Evolutionary conservation across 2,888 invertebrate genomes (phyloP), one percentile per base, ranked within the genome.

Genomic region (Acanthosepion pharaonis): DNA sequence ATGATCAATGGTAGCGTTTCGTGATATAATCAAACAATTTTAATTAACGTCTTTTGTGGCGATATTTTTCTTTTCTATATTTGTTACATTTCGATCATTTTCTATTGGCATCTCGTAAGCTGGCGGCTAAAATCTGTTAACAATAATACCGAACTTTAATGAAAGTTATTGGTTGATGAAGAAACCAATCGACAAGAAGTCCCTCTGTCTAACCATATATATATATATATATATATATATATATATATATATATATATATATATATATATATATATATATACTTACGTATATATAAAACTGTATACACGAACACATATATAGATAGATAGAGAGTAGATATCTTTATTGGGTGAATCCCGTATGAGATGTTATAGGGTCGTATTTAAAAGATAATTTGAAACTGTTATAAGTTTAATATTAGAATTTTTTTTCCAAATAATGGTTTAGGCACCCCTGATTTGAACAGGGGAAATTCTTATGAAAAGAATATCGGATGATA

Each of bases 111-210:
- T 33, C 78, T 78, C n/a, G 78, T 78, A 78, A 78, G 78, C 78
- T 78, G 78, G n/a, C n/a, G 78, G 78, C 78, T 78, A 78, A 78
- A 78, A 78, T 78, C 78, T 78, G 78, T 78, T 78, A n/a, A 78
- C 78, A 78, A 78, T 78, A 78, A 78, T 78, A 78, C 78, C 11
- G 78, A 28, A 78, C n/a, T n/a, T 78, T 78, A 78, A 78, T 78
- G 78, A 78, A 78, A 78, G 5, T 5, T 78, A 78, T 78, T 78
- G 78, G 8, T 78, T n/a, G 78, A 78, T n/a, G n/a, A 78, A 78
- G n/a, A 4, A 33, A 15, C 1, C 78, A 78, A n/a, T 78, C 33
- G 11, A 11, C 78, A 78, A 78, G 11, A n/a, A 15, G 8, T 78
- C 78, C 15, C n/a, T 33, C n/a, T 78, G 18, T 78, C 11, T 78